Percentiles rank a stretch among this genome's conserved stretches.
Evolutionary conservation across 2,888 invertebrate species (phyloP).

Genomic region (Agrilus mali): DNA sequence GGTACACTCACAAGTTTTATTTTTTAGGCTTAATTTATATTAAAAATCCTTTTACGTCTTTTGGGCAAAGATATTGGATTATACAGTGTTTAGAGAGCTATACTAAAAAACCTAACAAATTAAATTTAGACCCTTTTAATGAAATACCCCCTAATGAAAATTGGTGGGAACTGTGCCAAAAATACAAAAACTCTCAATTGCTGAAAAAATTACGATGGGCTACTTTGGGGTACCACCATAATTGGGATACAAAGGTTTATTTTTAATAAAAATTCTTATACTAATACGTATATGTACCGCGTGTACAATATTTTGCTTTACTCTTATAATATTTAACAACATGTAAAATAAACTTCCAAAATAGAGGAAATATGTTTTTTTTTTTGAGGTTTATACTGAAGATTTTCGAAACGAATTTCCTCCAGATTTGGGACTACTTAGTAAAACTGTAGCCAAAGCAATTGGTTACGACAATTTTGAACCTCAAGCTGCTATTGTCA

Average conservation of each 20-base stretch:
- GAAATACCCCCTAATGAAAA: slow-evolving; percentile 32
- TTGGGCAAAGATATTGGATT: slow-evolving; percentile 77
- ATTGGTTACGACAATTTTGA: slow-evolving; percentile 48
- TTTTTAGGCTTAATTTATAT: slow-evolving; percentile 62
- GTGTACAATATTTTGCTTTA: slow-evolving; percentile 15
- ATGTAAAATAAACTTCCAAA: neutral
- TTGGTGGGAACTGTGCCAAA: slow-evolving; percentile 53
- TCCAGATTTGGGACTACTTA: slow-evolving; percentile 51
- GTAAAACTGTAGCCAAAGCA: slow-evolving; percentile 46
- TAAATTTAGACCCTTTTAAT: slow-evolving; percentile 49
- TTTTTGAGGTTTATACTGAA: slow-evolving; percentile 53
- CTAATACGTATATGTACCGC: slow-evolving; percentile 8
- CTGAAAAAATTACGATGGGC: slow-evolving; percentile 71
- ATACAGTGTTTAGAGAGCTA: slow-evolving; percentile 64
- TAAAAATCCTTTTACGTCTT: slow-evolving; percentile 65
- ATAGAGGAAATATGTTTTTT: slow-evolving; percentile 5
- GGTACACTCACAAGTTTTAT: neutral
- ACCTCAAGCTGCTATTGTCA: slow-evolving; percentile 91
- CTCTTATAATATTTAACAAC: slow-evolving; percentile 10
- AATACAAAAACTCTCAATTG: slow-evolving; percentile 22
- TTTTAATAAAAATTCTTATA: slow-evolving; percentile 5
- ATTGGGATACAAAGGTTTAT: slow-evolving; percentile 89
- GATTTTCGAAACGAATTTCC: slow-evolving; percentile 57
- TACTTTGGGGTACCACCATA: slow-evolving; percentile 94
- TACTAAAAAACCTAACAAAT: slow-evolving; percentile 57